These are phyloP conservation scores for Rhinoptilus africanus DNA, from an alignment of 2,113 vertebrate genomes.

Conservation along the genomic window DNA sequence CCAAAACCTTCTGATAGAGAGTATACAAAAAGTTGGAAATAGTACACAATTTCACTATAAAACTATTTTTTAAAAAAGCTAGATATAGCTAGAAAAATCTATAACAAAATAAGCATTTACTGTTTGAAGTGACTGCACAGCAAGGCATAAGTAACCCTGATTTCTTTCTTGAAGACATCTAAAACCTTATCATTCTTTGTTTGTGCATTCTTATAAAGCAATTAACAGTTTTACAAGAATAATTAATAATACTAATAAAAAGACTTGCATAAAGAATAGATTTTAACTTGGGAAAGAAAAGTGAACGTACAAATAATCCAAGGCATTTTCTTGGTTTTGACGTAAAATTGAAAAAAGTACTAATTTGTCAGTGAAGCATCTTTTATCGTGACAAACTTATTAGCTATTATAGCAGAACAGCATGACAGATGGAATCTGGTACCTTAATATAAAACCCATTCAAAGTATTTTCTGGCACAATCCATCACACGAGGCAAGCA, in stretches of 20 bases:
- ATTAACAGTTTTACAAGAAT: neutral
- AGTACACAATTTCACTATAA: neutral
- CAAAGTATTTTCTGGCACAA: slow-evolving; percentile 10
- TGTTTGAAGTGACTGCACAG: neutral
- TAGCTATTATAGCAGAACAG: neutral
- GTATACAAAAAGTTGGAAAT: neutral
- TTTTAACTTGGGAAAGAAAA: neutral
- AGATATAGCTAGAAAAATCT: neutral
- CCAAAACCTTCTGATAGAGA: neutral
- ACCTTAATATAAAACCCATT: neutral
- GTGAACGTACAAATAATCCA: neutral
- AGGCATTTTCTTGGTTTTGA: neutral
- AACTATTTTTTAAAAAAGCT: neutral
- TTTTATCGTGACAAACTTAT: neutral
- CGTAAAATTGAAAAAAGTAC: neutral
- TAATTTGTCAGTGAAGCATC: neutral
- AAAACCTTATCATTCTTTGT: neutral
- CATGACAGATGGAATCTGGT: neutral
- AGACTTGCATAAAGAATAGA: neutral
- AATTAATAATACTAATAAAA: neutral
- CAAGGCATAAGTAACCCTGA: neutral
- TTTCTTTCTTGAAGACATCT: neutral
- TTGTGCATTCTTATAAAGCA: neutral
- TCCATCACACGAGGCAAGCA: neutral
- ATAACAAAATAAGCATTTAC: neutral